Percentiles rank a stretch among this genome's conserved stretches.
Conservation (phyloP, 1,140 invertebrate genomes). For the Radopholus similis region DNA sequence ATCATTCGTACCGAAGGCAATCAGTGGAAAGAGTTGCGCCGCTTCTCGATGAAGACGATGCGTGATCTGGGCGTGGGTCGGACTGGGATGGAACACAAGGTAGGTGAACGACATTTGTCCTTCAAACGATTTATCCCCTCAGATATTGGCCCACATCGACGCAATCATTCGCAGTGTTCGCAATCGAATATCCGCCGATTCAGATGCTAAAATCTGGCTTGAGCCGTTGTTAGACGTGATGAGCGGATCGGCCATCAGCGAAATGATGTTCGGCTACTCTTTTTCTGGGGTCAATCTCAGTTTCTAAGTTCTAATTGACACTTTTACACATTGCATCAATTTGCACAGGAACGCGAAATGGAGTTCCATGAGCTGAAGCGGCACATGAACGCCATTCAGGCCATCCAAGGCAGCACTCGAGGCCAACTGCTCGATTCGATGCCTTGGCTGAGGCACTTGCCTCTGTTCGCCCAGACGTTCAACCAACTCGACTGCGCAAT, state of each 20-base stretch:
- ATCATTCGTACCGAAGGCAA: background rate
- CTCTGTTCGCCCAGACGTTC: background rate
- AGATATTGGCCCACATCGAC: too few species aligned
- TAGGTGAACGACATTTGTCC: too few species aligned
- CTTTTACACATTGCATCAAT: background rate
- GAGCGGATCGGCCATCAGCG: background rate
- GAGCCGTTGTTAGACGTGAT: background rate
- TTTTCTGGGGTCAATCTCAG: background rate
- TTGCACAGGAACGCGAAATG: background rate
- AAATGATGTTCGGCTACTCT: background rate
- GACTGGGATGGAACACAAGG: constrained; percentile 11
- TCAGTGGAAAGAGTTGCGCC: background rate
- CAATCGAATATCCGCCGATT: too few species aligned
- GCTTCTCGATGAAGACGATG: constrained; percentile 3
- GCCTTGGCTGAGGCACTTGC: constrained; percentile 1
- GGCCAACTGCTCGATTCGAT: background rate
- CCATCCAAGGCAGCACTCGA: background rate
- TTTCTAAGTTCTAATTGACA: background rate
- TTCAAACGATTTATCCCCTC: too few species aligned
- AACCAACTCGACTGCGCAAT: background rate
- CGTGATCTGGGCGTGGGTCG: constrained; percentile 17
- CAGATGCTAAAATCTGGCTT: too few species aligned
- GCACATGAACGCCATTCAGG: background rate
- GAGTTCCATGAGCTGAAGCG: constrained; percentile 1
- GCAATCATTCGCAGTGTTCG: too few species aligned